A percentile compares a stretch with the other conserved stretches of the same genome.
Evolutionary conservation across 2,797 vertebrate genomes (phyloP).

Genomic region (Perodicticus potto): DNA sequence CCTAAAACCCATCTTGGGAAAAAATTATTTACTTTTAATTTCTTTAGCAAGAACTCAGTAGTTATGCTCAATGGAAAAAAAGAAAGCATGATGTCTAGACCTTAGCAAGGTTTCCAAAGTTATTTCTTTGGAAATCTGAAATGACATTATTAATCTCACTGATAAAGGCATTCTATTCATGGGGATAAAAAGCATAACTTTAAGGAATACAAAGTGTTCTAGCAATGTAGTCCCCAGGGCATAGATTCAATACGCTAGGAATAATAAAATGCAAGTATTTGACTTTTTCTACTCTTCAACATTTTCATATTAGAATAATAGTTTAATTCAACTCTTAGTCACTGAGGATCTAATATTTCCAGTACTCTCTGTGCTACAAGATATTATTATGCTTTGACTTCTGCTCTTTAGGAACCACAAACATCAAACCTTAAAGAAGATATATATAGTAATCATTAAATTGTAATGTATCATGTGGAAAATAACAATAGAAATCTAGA

Average conservation of each 20-base stretch:
- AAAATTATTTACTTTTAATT: conserved; percentile 56
- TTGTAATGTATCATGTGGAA: not conserved
- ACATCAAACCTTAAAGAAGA: conserved; percentile 31
- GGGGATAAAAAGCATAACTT: conserved; percentile 59
- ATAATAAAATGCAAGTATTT: conserved; percentile 69
- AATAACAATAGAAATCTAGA: not conserved
- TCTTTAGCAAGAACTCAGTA: conserved; percentile 57
- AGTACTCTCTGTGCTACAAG: conserved; percentile 14
- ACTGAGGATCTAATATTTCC: conserved; percentile 18
- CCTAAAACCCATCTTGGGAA: conserved; percentile 45
- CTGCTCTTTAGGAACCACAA: not conserved
- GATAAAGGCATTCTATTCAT: conserved; percentile 73
- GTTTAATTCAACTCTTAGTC: conserved; percentile 38
- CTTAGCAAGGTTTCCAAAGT: conserved; percentile 64
- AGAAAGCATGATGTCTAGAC: conserved; percentile 50
- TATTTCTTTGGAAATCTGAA: conserved; percentile 62
- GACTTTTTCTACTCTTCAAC: conserved; percentile 51
- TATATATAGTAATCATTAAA: not conserved
- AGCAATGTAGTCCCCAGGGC: conserved; percentile 27
- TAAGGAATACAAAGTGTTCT: conserved; percentile 62
- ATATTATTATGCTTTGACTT: not conserved
- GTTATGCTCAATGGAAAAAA: conserved; percentile 45
- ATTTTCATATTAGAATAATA: conserved; percentile 24
- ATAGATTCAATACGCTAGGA: conserved; percentile 41
- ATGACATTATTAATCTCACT: conserved; percentile 68